Evolutionary conservation across 1,140 invertebrate genomes (phyloP).

Genomic region (Oedothorax gibbosus): DNA sequence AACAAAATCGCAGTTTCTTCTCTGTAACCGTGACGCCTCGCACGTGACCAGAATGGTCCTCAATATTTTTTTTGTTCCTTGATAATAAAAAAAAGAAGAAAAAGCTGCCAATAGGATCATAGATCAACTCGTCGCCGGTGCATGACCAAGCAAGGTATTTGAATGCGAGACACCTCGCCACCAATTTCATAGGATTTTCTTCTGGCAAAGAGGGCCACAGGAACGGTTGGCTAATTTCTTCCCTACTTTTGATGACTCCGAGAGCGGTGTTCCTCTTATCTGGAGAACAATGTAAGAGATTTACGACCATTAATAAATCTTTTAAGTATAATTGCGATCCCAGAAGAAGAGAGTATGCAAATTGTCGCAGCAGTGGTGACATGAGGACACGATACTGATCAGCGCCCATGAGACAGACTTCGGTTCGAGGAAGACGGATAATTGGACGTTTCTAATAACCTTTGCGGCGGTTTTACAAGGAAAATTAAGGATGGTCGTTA

Average conservation of each 20-base stretch:
- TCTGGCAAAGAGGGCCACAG: neutral
- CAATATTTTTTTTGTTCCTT: no score
- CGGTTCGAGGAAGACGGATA: constrained; percentile 28
- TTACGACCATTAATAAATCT: constrained; percentile 46
- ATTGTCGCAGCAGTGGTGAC: constrained; percentile 13
- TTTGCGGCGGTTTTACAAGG: no score
- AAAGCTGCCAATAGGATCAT: constrained; percentile 48
- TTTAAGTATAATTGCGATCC: constrained; percentile 16
- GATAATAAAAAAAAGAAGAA: neutral
- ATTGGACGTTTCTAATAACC: neutral
- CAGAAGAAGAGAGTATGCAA: constrained; percentile 39
- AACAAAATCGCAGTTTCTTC: no score
- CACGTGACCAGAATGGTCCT: constrained; percentile 42
- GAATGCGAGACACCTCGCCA: constrained; percentile 22
- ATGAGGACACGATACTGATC: constrained; percentile 36
- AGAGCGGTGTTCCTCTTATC: constrained; percentile 28
- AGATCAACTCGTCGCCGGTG: constrained; percentile 42
- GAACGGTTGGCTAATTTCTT: constrained; percentile 43
- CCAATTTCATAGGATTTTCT: constrained; percentile 30
- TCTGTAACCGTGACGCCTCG: constrained; percentile 14
- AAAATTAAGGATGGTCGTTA: no score
- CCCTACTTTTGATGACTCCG: constrained; percentile 12
- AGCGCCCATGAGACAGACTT: constrained; percentile 16
- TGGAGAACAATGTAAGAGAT: constrained; percentile 39
- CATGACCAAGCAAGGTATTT: constrained; percentile 49